These are phyloP conservation scores for Drosophila melanogaster DNA, from an alignment of 1,140 invertebrate genomes.

Conservation along the genomic window DNA sequence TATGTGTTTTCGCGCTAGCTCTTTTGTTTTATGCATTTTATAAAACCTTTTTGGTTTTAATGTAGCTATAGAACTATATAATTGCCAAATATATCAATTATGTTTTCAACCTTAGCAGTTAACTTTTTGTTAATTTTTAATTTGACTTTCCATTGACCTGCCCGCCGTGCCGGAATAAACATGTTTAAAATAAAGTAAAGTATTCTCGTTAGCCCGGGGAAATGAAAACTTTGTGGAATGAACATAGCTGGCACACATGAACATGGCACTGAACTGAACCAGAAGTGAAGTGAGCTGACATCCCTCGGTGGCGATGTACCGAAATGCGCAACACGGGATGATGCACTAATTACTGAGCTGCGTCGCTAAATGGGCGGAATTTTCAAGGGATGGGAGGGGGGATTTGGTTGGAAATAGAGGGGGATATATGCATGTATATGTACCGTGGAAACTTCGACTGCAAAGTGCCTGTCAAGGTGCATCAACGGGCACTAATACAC, in stretches of 20 bases:
- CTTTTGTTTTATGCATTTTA: too few species aligned
- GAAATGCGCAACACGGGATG: constrained; percentile 63
- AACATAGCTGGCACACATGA: constrained; percentile 18
- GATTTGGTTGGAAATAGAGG: not conserved
- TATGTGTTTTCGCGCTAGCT: too few species aligned
- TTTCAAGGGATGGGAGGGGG: constrained; percentile 16
- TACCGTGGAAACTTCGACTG: not conserved
- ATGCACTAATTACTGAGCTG: constrained; percentile 77
- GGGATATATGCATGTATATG: too few species aligned
- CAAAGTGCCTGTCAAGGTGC: constrained; percentile 54
- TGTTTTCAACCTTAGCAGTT: too few species aligned
- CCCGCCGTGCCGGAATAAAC: constrained; percentile 9
- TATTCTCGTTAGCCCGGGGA: constrained; percentile 12
- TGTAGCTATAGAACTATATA: too few species aligned
- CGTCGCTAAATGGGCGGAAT: constrained; percentile 51
- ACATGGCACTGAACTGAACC: constrained; percentile 7
- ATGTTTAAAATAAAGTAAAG: constrained; percentile 35
- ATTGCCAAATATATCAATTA: too few species aligned
- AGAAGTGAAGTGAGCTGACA: constrained; percentile 19
- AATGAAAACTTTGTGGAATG: constrained; percentile 16
- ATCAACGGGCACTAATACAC: constrained; percentile 28
- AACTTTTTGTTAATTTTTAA: not conserved
- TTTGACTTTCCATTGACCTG: not conserved
- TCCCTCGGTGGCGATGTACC: constrained; percentile 35
- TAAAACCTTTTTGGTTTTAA: too few species aligned